These are phyloP conservation scores for Noctua fimbriata DNA, from an alignment of 2,888 invertebrate species.

Conservation along the genomic window DNA sequence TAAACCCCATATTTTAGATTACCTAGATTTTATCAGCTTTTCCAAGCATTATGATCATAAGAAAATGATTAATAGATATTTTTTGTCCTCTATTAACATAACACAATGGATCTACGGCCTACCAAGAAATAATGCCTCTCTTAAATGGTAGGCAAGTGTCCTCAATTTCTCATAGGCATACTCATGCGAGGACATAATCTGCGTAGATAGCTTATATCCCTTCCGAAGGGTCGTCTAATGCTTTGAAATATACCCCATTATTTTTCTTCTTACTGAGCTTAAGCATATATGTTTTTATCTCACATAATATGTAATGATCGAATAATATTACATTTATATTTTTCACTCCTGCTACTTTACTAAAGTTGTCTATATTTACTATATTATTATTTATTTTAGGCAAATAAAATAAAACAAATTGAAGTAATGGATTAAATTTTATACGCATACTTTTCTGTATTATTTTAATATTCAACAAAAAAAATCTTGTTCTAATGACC, in stretches of 20 bases:
- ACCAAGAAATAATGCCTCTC: conserved; percentile 17
- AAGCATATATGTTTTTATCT: not conserved
- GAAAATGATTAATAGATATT: not conserved
- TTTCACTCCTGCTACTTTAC: not conserved
- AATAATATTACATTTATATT: not conserved
- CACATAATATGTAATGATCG: not conserved
- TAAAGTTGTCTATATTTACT: not conserved
- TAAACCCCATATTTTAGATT: not conserved
- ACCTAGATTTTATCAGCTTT: not conserved
- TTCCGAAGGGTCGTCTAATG: conserved; percentile 38
- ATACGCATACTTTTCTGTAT: not conserved
- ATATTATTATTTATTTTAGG: not conserved
- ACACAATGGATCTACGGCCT: not conserved
- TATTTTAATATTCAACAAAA: not conserved
- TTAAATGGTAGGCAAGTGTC: conserved; percentile 20
- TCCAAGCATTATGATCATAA: not conserved
- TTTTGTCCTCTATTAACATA: not conserved
- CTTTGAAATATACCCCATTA: conserved; percentile 49
- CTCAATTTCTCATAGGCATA: conserved; percentile 35
- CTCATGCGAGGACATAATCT: conserved; percentile 36
- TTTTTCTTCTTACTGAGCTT: conserved; percentile 26
- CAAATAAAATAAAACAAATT: not conserved
- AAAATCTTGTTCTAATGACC: too few species aligned
- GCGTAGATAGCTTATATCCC: conserved; percentile 21
- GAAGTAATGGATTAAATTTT: not conserved